Evolutionary conservation across 2,797 vertebrate species (phyloP).

Genomic region (Thamnophis elegans): DNA sequence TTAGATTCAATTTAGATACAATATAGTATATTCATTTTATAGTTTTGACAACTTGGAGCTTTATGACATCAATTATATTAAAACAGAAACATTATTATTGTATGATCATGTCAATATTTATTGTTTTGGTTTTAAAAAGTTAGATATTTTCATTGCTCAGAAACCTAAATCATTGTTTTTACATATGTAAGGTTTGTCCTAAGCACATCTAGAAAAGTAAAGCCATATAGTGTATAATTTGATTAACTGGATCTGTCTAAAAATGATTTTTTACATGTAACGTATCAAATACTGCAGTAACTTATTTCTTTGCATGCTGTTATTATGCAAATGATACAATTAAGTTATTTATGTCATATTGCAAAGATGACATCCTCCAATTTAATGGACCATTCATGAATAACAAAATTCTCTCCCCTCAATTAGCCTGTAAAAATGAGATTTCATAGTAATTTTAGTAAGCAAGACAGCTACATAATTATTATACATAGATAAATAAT

Average conservation of each 20-base stretch:
- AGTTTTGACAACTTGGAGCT: neutral
- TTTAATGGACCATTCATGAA: neutral
- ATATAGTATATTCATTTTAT: neutral
- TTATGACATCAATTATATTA: constrained; percentile 1
- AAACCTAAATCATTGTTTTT: neutral
- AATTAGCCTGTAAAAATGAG: neutral
- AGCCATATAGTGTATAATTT: neutral
- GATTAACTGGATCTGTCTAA: neutral
- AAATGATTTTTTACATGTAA: neutral
- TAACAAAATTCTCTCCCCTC: neutral
- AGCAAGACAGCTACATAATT: neutral
- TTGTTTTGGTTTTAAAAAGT: neutral
- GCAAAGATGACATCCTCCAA: neutral
- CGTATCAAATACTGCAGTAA: neutral
- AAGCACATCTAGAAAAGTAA: neutral
- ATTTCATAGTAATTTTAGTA: neutral
- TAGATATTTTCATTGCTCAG: neutral
- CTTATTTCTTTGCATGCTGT: neutral
- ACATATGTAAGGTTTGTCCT: neutral
- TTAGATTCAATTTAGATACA: neutral
- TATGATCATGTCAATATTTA: neutral
- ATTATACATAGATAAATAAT: neutral
- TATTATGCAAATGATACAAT: neutral
- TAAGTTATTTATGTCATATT: neutral
- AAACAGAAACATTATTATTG: constrained; percentile 1